Base-by-base conservation (phyloP, 2,113 vertebrate species). In the Oryzias curvinotus region DNA sequence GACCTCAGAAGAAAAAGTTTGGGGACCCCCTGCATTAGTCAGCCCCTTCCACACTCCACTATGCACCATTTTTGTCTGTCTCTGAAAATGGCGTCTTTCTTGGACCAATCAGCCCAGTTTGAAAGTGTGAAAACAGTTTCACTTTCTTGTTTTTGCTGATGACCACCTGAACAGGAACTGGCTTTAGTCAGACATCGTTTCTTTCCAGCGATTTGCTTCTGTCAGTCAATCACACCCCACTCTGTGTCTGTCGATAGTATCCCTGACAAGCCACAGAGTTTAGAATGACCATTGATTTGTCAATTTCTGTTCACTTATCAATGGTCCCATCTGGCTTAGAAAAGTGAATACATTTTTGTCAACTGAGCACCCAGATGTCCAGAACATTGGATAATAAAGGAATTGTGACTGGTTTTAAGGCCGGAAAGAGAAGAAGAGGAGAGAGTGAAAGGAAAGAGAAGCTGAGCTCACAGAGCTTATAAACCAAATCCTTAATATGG, bases 241-340 rank as follows among this genome's bases (percentile, higher is more conserved):
- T 23, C 36, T 42, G 36, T 10, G 36, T 36, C 36, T 36, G 36
- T 36, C 10, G 12, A 36, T 36, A 36, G 36, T 8, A 36, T 36
- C 8, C 36, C 36, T 36, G 36, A 36, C 36, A 36, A 12, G 36
- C 1, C 36, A 75, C 57, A 61, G 78, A 36, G 25, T 5, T 63
- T 56, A 18, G 51, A 49, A 54, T 30, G 13, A 54, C 66, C 45
- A 72, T 71, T 77, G 71, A 73, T 62, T 65, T 53, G 60, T 71
- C 71, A 71, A 5, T 52, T 52, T 46, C 44, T 67, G 60, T 63
- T 41, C 50, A 50, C 41, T 6, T 36, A 7, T 30, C 42, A 4
- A 56, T 15, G 17, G 19, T 19, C 28, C 42, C 58, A 48, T 19
- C 52, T 58, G 16, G 61, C 54, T 68, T 25, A 42, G 58, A 7